phyloP scores from a whole-genome alignment of 2,113 vertebrate genomes.

The Xiphophorus maculatus region DNA sequence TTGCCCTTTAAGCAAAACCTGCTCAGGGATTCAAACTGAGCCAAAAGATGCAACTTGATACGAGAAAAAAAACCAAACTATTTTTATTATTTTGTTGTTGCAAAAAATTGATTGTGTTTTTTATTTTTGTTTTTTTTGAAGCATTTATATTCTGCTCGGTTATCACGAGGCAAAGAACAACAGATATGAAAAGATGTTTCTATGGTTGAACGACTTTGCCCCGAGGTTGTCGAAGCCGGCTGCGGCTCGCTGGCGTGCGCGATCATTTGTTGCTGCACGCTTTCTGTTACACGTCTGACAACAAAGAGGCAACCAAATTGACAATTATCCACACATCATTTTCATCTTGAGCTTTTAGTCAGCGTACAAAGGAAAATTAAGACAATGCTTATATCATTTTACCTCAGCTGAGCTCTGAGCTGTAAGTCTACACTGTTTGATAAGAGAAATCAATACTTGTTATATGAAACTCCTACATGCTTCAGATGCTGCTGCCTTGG shows the following conservation, averaged over 20 bases:
- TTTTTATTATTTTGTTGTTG: neutral
- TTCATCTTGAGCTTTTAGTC: neutral
- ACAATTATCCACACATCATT: neutral
- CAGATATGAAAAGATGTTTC: neutral
- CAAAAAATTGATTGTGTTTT: neutral
- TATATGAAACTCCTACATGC: slow-evolving; percentile 40
- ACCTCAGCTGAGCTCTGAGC: slow-evolving; percentile 16
- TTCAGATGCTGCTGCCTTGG: slow-evolving; percentile 9
- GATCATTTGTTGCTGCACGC: neutral
- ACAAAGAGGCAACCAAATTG: neutral
- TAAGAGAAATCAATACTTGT: slow-evolving; percentile 47
- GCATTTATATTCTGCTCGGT: neutral
- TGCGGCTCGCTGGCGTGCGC: neutral
- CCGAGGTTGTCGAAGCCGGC: no score
- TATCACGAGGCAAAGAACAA: neutral
- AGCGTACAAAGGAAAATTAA: slow-evolving; percentile 8
- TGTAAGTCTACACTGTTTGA: slow-evolving; percentile 25
- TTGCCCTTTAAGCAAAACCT: neutral
- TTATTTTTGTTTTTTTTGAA: neutral
- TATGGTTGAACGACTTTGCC: neutral
- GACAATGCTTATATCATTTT: slow-evolving; percentile 4
- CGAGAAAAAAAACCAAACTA: neutral
- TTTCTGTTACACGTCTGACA: neutral
- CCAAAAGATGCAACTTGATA: no score
- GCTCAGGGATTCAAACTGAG: neutral